A percentile compares a stretch with the other conserved stretches of the same genome.
Conservation (phyloP, 2,113 vertebrate genomes). For the Papio anubis region DNA sequence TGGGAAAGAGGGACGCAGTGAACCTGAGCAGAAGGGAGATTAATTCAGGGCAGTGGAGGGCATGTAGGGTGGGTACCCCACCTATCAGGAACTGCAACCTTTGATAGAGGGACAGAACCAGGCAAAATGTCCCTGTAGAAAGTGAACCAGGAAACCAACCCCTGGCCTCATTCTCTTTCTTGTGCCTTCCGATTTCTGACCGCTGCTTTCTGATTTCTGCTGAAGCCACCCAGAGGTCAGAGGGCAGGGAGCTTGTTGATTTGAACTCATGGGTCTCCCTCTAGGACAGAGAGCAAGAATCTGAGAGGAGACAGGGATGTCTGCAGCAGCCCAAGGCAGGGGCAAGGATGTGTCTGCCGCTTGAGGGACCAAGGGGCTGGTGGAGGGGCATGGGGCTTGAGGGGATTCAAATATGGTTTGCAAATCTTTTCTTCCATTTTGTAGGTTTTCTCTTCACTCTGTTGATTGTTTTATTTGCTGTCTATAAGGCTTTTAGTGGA, state of each 20-base stretch:
- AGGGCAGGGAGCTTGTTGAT: not conserved
- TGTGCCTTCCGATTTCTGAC: not conserved
- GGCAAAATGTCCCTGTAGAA: not conserved
- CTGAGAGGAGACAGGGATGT: not conserved
- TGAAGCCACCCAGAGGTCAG: not conserved
- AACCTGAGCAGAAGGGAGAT: not conserved
- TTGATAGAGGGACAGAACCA: not conserved
- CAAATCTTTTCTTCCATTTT: not conserved
- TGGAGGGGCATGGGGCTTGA: not conserved
- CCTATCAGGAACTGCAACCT: not conserved
- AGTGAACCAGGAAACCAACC: too few relatives aligned
- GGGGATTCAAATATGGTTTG: not conserved
- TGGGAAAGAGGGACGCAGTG: not conserved
- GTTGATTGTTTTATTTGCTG: not conserved
- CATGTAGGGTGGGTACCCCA: not conserved
- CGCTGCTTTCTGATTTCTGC: not conserved
- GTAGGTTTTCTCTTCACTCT: not conserved
- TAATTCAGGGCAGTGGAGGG: not conserved
- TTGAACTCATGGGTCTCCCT: fast-evolving
- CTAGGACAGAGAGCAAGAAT: not conserved
- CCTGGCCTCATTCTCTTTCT: not conserved
- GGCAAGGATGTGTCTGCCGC: too few relatives aligned
- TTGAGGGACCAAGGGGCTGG: not conserved
- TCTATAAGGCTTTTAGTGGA: not conserved
- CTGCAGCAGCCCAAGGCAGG: not conserved